These are phyloP conservation scores for Nesogale talazaci DNA, from an alignment of 2,113 vertebrate genomes.

Conservation along the genomic window DNA sequence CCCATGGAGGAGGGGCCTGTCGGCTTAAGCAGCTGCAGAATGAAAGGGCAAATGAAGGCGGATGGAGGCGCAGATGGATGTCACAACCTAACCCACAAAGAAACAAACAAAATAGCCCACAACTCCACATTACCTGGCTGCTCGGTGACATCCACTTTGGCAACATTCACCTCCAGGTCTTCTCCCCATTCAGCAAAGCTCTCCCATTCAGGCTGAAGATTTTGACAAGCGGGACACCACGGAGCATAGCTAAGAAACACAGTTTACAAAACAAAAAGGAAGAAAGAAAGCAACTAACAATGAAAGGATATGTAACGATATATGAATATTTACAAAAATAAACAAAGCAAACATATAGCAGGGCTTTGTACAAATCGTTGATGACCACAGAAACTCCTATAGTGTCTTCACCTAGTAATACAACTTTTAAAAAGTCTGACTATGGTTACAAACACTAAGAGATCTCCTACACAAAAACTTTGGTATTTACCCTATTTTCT, in stretches of 20 bases:
- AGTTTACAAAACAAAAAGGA: neutral
- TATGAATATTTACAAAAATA: neutral
- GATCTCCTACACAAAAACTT: no score
- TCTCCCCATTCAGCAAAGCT: conserved; percentile 97
- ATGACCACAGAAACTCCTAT: neutral
- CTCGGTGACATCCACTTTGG: conserved; percentile 97
- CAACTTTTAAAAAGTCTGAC: neutral
- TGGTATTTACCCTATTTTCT: conserved; percentile 23
- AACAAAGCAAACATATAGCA: neutral
- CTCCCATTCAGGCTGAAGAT: conserved; percentile 95
- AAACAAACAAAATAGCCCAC: conserved; percentile 34
- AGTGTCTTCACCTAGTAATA: neutral
- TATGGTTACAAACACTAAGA: neutral
- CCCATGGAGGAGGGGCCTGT: neutral
- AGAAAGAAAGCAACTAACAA: neutral
- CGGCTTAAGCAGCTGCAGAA: neutral
- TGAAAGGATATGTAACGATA: neutral
- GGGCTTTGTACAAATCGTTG: neutral
- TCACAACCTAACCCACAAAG: neutral
- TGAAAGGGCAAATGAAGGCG: neutral
- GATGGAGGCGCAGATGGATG: neutral
- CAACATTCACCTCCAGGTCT: conserved; percentile 95
- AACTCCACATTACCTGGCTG: conserved; percentile 90
- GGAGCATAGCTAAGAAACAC: conserved; percentile 92
- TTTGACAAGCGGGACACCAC: conserved; percentile 98